Evolutionary conservation across 2,113 vertebrate genomes (phyloP).

Genomic region (Etia nguti): DNA sequence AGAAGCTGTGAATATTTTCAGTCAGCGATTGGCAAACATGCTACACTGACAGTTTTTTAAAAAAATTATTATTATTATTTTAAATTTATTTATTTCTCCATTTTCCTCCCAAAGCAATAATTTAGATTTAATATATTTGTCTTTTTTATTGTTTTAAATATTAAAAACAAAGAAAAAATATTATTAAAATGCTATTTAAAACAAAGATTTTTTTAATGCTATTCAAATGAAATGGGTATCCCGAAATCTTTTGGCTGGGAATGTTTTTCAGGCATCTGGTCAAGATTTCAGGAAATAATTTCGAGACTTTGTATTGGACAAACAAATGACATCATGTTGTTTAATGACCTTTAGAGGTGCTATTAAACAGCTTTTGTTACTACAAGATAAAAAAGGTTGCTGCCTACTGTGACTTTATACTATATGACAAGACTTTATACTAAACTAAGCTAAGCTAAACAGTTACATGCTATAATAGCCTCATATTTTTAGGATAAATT

Average conservation of each 20-base stretch:
- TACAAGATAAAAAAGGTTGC: neutral
- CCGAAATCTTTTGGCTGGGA: neutral
- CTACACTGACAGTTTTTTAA: neutral
- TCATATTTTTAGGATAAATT: neutral
- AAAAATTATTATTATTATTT: neutral
- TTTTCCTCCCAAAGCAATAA: neutral
- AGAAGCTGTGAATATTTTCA: neutral
- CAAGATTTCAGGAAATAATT: neutral
- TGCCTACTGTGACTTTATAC: neutral
- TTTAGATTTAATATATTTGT: neutral
- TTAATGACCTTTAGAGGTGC: neutral
- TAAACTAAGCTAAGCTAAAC: neutral
- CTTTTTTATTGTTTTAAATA: neutral
- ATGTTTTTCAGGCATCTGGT: neutral
- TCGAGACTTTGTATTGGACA: neutral
- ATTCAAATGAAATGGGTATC: neutral
- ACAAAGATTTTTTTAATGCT: neutral
- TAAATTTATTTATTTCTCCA: neutral
- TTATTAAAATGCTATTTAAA: neutral
- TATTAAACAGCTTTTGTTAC: neutral
- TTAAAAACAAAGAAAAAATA: neutral
- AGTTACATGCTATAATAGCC: neutral
- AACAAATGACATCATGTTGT: neutral
- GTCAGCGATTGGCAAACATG: neutral
- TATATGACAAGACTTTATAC: neutral